A percentile compares a stretch with the other conserved stretches of the same genome.
Evolutionary conservation across 2,797 vertebrate species (phyloP).

Genomic region (Tauraco hartlaubi): DNA sequence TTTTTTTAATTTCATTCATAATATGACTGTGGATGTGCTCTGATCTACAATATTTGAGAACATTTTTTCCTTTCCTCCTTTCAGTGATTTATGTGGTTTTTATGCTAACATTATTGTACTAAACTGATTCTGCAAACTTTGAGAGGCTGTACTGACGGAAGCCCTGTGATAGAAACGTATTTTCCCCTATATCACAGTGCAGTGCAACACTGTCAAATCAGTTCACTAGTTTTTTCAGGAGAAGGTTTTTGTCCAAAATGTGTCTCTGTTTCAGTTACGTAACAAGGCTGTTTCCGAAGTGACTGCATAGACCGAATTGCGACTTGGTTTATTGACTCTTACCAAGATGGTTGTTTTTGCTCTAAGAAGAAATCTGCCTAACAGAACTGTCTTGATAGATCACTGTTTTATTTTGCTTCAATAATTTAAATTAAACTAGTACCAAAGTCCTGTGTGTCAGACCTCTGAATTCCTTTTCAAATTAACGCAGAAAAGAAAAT

Average conservation of each 20-base stretch:
- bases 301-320: not conserved
- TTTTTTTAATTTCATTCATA: not conserved
- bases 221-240: not conserved
- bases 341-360: not conserved
- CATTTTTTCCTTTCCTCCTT: not conserved
- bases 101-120: not conserved
- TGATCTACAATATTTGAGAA: not conserved
- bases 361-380: not conserved
- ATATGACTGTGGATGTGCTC: not conserved
- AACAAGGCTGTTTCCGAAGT: not conserved
- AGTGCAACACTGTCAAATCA: not conserved
- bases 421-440: constrained; percentile 20
- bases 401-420: constrained; percentile 31
- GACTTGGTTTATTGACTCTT: not conserved
- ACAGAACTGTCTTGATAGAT: not conserved
- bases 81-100: not conserved
- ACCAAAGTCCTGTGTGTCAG: not conserved
- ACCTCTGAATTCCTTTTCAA: constrained; percentile 50
- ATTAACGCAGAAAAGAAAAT: constrained; percentile 55
- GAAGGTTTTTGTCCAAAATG: not conserved
- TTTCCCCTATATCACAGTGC: not conserved
- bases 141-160: not conserved
- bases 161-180: not conserved
- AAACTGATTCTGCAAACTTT: not conserved
- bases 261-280: not conserved